These are phyloP conservation scores for Alosa alosa DNA, from an alignment of 2,113 vertebrate genomes.

Conservation along the genomic window DNA sequence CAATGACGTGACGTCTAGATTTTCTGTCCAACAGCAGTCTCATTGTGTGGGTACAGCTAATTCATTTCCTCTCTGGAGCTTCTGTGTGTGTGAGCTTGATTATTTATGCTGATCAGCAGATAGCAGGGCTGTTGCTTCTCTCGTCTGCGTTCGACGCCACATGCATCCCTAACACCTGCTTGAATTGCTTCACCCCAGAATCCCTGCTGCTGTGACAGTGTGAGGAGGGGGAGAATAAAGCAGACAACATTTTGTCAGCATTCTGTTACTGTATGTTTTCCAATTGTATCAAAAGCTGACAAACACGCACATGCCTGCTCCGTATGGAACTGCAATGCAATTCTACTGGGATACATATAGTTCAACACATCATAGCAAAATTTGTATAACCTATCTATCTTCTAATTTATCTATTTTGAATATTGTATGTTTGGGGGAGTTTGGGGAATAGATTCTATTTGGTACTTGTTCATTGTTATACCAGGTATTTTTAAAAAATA, in stretches of 20 bases:
- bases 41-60: neutral
- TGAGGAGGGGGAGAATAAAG: neutral
- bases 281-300: neutral
- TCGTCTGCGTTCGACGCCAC: neutral
- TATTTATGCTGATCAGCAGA: constrained; percentile 21
- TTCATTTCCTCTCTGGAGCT: neutral
- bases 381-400: too few relatives aligned
- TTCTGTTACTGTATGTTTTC: neutral
- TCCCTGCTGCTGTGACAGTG: neutral
- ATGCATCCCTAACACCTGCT: neutral
- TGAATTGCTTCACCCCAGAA: neutral
- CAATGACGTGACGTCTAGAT: too few relatives aligned
- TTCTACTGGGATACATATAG: neutral
- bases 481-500: too few relatives aligned
- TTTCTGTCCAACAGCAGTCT: too few relatives aligned
- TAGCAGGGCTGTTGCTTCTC: neutral
- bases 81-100: neutral
- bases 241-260: neutral
- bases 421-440: too few relatives aligned
- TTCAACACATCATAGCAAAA: neutral
- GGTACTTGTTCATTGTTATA: too few relatives aligned
- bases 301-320: neutral
- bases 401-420: too few relatives aligned
- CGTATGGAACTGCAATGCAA: neutral
- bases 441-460: too few relatives aligned